Evolutionary conservation across 2,113 vertebrate genomes (phyloP).

Genomic region (Pongo pygmaeus): DNA sequence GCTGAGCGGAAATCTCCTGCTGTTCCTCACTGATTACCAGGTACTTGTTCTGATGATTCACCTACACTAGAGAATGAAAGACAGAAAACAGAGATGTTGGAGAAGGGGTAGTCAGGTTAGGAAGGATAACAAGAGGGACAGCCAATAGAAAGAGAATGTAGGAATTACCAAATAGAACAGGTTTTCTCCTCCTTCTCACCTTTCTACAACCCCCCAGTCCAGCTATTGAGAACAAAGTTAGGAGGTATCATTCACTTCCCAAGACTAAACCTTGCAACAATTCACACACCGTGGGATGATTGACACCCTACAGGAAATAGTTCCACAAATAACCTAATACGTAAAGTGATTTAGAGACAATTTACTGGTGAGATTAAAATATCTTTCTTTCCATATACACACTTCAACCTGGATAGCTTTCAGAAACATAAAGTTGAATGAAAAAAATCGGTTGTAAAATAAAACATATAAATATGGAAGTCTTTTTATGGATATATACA

Average conservation of each 20-base stretch:
- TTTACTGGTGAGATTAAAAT: background rate
- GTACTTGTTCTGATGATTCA: background rate
- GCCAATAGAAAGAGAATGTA: background rate
- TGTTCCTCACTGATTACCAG: background rate
- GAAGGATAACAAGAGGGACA: background rate
- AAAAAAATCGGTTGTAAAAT: too few species aligned
- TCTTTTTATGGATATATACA: background rate
- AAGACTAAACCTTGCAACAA: background rate
- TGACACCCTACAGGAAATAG: background rate
- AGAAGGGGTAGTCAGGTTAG: background rate
- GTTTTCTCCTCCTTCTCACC: background rate
- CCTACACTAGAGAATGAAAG: background rate
- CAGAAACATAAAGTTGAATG: background rate
- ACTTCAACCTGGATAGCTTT: background rate
- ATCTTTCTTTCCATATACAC: background rate
- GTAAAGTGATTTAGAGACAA: background rate
- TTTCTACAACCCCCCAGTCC: background rate
- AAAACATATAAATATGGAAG: background rate
- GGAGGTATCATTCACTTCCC: background rate
- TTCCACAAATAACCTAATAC: background rate
- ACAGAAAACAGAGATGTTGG: background rate
- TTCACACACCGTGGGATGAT: background rate
- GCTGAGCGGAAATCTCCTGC: background rate
- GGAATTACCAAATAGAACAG: background rate
- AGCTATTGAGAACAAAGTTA: background rate